These are phyloP conservation scores for Sitobion miscanthi DNA, from an alignment of 1,140 invertebrate species.

Conservation along the genomic window DNA sequence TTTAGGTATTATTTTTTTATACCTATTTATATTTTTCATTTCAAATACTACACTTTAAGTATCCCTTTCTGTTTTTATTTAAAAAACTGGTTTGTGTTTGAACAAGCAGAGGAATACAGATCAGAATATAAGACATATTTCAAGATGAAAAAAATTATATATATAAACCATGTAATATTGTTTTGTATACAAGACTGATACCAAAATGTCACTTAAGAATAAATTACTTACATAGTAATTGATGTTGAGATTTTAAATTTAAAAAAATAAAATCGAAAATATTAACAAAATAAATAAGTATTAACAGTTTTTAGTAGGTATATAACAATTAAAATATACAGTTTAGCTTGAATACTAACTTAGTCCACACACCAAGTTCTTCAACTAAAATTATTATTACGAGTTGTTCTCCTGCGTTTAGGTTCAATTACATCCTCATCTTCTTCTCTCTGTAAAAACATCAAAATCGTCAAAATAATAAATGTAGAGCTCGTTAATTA, in stretches of 20 bases:
- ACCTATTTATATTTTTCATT: not conserved
- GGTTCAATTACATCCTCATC: slow-evolving; percentile 44
- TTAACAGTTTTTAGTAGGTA: slow-evolving; percentile 53
- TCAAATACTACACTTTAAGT: not conserved
- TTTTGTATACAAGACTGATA: slow-evolving; percentile 4
- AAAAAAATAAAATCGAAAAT: slow-evolving; percentile 50
- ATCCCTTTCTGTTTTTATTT: not conserved
- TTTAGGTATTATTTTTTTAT: not conserved
- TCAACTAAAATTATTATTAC: slow-evolving; percentile 52
- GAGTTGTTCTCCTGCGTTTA: slow-evolving; percentile 41
- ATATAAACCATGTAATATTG: slow-evolving; percentile 6
- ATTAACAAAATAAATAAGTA: slow-evolving; percentile 56
- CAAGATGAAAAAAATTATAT: slow-evolving; percentile 3
- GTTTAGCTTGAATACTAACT: not conserved
- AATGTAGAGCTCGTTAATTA: not conserved
- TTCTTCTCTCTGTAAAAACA: slow-evolving; percentile 49
- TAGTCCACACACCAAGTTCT: not conserved
- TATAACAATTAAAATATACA: slow-evolving; percentile 50
- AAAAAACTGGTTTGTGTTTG: not conserved
- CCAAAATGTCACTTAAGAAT: slow-evolving; percentile 38
- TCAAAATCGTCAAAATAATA: not conserved
- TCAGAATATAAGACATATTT: not conserved
- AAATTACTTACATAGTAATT: slow-evolving; percentile 39
- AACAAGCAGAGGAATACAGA: not conserved
- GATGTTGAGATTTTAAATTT: not conserved